Base-by-base conservation (phyloP, 2,888 invertebrate genomes). In the Strigamia transsilvanica region DNA sequence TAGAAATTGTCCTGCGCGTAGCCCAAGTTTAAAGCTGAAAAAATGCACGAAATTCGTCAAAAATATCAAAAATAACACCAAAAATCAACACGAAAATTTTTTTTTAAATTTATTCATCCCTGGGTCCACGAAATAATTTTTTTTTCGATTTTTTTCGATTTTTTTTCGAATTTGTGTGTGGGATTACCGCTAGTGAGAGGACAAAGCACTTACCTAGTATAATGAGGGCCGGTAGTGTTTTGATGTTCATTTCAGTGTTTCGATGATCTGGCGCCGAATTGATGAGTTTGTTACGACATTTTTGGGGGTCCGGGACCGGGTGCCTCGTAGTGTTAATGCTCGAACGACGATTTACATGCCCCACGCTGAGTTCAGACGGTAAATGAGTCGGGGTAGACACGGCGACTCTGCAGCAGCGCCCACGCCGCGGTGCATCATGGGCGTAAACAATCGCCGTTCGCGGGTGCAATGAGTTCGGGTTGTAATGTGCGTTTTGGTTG, bases 1-100 rank as follows among this genome's bases (percentile, higher is more conserved):
- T 88, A 89, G 84, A 87, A 88, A 42, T 86, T 83, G 79, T 83
- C 83, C 73, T 82, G 82, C 12, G 81, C 79, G 5, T 27, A 15
- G 23, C 78, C 32, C 7, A 38, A 2, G 32, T 32, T 34, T n/a
- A 77, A 27, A 34, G 18, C 78, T 34, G 78, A 6, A 77, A 27
- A 38, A 34, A 38, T 27, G 61, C 9, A 61, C 23, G 3, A 27
- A 77, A 18, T 56, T 13, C 46, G 46, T 46, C 15, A 46, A 46
- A 46, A 46, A 38, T 1, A 38, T 38, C 6, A 0, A 1, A 27
- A 27, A 27, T 27, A 27, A 27, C 3, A 27, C 27, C 2, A 1
- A 27, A 27, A 27, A 27, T 2, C 27, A 27, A 27, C 27, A 27
- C 1, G 3, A 2, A 27, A 27, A 27, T 3, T 27, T 27, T 27